A percentile compares a stretch with the other conserved stretches of the same genome.
phyloP scores from a whole-genome alignment of 2,113 vertebrate species.

The Salminus brasiliensis region DNA sequence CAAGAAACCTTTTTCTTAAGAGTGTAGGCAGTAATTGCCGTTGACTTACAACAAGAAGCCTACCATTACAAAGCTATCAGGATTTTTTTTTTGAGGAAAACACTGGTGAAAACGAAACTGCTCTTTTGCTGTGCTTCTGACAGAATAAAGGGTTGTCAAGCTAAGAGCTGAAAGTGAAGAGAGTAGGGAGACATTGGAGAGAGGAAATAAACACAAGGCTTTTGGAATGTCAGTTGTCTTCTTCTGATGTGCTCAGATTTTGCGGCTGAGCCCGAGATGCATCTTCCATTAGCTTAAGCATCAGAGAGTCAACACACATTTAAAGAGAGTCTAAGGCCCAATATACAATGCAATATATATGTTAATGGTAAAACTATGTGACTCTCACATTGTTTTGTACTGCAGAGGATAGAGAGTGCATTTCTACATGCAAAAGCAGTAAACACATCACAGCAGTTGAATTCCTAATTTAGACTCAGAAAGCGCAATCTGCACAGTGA shows the following conservation, averaged over 20 bases:
- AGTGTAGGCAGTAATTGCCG: background rate
- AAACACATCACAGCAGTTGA: slow-evolving; percentile 1
- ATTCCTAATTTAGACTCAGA: background rate
- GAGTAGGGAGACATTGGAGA: background rate
- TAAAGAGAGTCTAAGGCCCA: background rate
- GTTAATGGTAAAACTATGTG: background rate
- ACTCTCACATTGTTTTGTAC: background rate
- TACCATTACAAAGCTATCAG: background rate
- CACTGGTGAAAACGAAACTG: background rate
- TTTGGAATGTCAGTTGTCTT: slow-evolving; percentile 20
- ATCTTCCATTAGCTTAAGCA: slow-evolving; percentile 40
- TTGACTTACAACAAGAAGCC: background rate
- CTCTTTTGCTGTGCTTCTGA: background rate
- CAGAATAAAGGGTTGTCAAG: background rate
- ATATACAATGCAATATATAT: background rate
- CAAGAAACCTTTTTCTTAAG: background rate
- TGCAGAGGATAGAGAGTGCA: background rate
- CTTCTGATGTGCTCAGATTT: slow-evolving; percentile 6
- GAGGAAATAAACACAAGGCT: slow-evolving; percentile 8
- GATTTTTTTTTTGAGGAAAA: no score
- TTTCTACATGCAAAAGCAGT: background rate
- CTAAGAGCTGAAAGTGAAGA: slow-evolving; percentile 17
- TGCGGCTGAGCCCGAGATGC: slow-evolving; percentile 24
- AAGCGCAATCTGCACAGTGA: no score
- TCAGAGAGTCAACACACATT: slow-evolving; percentile 15